Evolutionary conservation across 2,113 vertebrate species (phyloP).

Genomic region (Carassius gibelio): DNA sequence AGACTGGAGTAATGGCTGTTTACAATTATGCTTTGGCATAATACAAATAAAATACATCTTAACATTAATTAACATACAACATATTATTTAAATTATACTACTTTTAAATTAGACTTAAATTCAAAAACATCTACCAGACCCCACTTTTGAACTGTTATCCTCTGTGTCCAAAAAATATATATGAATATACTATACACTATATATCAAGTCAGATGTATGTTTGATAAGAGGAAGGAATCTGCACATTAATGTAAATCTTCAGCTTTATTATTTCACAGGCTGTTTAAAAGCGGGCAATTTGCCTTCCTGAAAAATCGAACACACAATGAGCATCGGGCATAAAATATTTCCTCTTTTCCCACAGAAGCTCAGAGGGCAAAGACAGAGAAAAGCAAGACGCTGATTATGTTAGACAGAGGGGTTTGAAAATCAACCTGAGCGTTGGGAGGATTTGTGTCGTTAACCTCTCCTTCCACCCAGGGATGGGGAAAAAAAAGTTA

Average conservation of each 20-base stretch:
- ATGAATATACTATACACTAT: neutral
- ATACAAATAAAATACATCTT: neutral
- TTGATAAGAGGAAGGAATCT: neutral
- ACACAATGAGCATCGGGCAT: conserved; percentile 48
- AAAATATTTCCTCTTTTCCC: conserved; percentile 45
- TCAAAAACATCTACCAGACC: neutral
- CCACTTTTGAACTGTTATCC: neutral
- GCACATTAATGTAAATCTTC: neutral
- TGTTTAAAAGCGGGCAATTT: conserved; percentile 17
- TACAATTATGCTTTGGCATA: neutral
- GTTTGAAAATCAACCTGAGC: conserved; percentile 43
- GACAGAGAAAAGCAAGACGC: conserved; percentile 17
- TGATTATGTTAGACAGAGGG: conserved; percentile 37
- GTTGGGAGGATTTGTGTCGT: conserved; percentile 52
- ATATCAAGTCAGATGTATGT: neutral
- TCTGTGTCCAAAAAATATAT: neutral
- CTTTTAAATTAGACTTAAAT: too few species aligned
- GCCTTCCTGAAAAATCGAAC: conserved; percentile 14
- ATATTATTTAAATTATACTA: neutral
- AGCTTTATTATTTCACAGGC: neutral
- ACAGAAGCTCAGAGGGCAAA: conserved; percentile 34
- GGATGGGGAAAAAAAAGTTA: conserved; percentile 28
- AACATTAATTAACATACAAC: neutral
- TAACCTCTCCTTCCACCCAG: conserved; percentile 67
- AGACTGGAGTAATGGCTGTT: too few species aligned